phyloP scores from a whole-genome alignment of 2,888 invertebrate species.

The Leucophenga montana region DNA sequence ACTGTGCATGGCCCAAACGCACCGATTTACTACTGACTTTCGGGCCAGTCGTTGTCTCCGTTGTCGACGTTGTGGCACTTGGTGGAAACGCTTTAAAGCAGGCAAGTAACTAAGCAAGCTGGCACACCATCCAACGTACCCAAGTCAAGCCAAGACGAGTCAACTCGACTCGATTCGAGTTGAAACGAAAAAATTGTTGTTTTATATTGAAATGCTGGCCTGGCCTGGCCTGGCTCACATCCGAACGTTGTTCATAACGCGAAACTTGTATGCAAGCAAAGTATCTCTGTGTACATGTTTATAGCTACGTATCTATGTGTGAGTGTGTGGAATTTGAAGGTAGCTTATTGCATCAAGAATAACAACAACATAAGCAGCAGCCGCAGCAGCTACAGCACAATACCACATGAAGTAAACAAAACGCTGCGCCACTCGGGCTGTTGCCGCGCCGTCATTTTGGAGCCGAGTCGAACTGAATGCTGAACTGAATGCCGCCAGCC shows the following conservation, averaged over 20 bases:
- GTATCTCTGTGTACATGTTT: no score
- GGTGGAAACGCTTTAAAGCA: no score
- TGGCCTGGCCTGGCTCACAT: slow-evolving; percentile 33
- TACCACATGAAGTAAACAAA: slow-evolving; percentile 12
- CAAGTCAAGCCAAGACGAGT: slow-evolving; percentile 32
- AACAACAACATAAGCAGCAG: no score
- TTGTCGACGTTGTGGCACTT: no score
- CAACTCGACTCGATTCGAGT: slow-evolving; percentile 52
- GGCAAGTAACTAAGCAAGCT: no score
- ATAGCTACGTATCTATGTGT: no score
- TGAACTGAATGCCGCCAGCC: no score
- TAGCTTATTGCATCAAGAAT: slow-evolving; percentile 47
- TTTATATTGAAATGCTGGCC: slow-evolving; percentile 37
- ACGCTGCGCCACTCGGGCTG: background rate
- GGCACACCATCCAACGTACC: background rate
- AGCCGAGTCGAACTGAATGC: slow-evolving; percentile 13
- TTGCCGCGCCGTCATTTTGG: slow-evolving; percentile 10
- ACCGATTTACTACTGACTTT: no score
- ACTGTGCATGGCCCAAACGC: no score
- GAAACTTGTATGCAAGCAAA: slow-evolving; percentile 58
- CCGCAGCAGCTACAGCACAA: no score
- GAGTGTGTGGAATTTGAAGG: slow-evolving; percentile 64
- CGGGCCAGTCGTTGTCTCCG: no score
- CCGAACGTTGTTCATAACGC: slow-evolving; percentile 56
- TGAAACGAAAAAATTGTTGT: slow-evolving; percentile 34